Base-by-base conservation (phyloP, 1,140 invertebrate genomes). In the Drosophila ercepeae region DNA sequence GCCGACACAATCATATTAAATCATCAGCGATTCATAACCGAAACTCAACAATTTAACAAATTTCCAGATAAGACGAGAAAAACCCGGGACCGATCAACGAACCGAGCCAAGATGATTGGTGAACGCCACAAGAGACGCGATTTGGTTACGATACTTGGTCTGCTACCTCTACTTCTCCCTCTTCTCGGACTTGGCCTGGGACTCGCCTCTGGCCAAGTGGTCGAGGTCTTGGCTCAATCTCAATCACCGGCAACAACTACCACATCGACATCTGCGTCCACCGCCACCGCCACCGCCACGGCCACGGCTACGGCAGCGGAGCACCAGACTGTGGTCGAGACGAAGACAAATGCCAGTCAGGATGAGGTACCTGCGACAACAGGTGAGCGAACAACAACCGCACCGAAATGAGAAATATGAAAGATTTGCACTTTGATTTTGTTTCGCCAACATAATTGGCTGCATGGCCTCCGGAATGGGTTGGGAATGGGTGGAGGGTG, bases 391-490 rank as follows among this genome's bases (percentile, higher is more conserved):
- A 51, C 53, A 70, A 59, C 70, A 74, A 73, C 59, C 52, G 51
- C 72, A 65, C 51, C 70, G 53, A 77, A 81, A 81, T 82, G 73
- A 77, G 77, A 71, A 71, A 82, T 82, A 82, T 82, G 78, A 82
- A 83, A 82, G 78, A 82, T 79, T 84, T 84, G 81, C 77, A 86
- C 77, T 86, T 88, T 86, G 82, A 88, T 86, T 82, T 86, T 78
- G 82, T 88, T 88, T 76, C 34, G 78, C 74, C 82, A 60, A 74
- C 77, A 88, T 89, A 88, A 88, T 88, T 88, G 83, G 79, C 55
- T 64, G 60, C 42, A 16, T 49, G 60, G 42, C 52, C 41, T 29
- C 23, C 53, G 54, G 49, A 29, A 36, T 39, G 45, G 49, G 36
- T 39, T 27, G 9, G 4, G 9, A 13, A 7, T 1, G 3, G 3